Base-by-base conservation (phyloP, 2,888 invertebrate genomes). In the Nyleta sp. region DNA sequence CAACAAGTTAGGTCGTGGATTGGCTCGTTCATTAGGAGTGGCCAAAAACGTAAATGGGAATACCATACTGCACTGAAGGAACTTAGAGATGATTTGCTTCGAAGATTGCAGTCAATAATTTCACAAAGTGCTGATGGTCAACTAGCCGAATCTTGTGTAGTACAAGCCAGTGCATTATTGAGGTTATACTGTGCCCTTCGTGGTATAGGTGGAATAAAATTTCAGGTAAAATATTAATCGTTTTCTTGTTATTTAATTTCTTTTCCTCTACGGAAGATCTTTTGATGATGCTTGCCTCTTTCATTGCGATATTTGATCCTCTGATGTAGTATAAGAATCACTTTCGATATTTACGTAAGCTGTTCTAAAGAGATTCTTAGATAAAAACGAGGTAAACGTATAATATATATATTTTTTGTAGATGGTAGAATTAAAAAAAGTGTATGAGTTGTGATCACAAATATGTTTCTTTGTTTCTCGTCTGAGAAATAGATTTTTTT, bases 1-100 rank as follows among this genome's bases (percentile, higher is more conserved):
- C 96, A 96, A 87, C 94, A 95, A 81, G 95, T 97, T 2, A 93
- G 98, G 85, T 95, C 95, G 64, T 99, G 98, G 98, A 97, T 98
- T 90, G 97, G 97, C 0, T 93, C 96, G 86, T 98, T 97, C 87
- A 94, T 98, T 50, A 94, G 98, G 70, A 96, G 95, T 83, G 95
- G 96, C 0, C 97, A 97, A 86, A 96, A 96, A 90, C 93, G 95
- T 17, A 96, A 96, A 90, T 95, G 95, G 15, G 96, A 96, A 87
- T 94, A 94, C 0, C 94, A 94, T 84, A 93, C 93, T 5, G 95
- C 95, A 15, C 91, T 96, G 82, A 93, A 94, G 80, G 91, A 92
- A 50, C 91, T 98, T 65, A 92, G 98, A 20, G 95, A 96, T 80
- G 96, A 97, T 87, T 91, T 97, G 44, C 91, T 96, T 1, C 93